Base-by-base conservation (phyloP, 2,888 invertebrate genomes). In the Acleris emargana region DNA sequence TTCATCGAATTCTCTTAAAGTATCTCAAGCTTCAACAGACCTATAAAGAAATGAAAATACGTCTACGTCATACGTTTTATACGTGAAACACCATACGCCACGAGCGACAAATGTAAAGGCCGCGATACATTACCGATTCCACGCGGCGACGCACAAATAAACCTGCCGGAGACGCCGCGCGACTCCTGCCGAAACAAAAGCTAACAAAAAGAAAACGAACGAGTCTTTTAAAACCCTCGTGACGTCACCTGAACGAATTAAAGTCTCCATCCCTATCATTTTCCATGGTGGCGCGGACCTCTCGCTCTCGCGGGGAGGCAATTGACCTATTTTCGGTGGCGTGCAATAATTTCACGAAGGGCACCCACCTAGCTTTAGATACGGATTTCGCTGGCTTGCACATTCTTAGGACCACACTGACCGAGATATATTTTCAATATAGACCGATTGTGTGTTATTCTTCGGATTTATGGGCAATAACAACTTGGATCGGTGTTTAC, bases 271-370 rank as follows among this genome's bases (percentile, higher is more conserved):
- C 89, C 80, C 78, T 85, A 71, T 89, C 83, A 70, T 77, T 71
- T 86, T 67, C 80, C 72, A 78, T 76, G 76, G 79, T 77, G 76
- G 76, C 72, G 71, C 64, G 64, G 68, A 72, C 72, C 73, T 87
- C 88, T 83, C 89, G 70, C 80, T 88, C 85, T 71, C 73, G 58
- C 72, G 75, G 79, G 85, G 83, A 80, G 86, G 89, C 91, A 91
- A 90, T 92, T 92, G 92, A 92, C 92, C 92, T 89, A 92, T 91
- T 89, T 92, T 90, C 87, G 82, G 82, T 76, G 84, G 81, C 85
- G 85, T 88, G 86, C 88, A 88, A 90, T 91, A 87, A 89, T 89
- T 91, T 87, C 78, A 81, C 82, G 84, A 87, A 88, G 88, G 88
- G 82, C 75, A 80, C 81, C 83, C 77, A 79, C 77, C 79, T 83